Evolutionary conservation across 2,113 vertebrate species (phyloP), one percentile per base, ranked within the genome.

Genomic region (Hystrix brachyura): DNA sequence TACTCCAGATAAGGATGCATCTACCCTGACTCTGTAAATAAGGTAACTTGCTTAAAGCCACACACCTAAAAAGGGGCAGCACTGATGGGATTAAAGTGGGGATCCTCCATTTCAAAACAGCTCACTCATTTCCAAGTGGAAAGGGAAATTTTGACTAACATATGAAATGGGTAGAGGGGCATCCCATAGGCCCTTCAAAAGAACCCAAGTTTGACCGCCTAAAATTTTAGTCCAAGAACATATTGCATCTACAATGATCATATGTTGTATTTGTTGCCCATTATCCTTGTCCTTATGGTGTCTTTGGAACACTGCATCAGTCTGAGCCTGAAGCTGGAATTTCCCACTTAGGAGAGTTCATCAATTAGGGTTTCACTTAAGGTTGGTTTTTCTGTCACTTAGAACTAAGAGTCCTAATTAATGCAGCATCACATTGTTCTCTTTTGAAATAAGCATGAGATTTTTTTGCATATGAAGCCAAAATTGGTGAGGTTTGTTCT

Each of bases 371-470:
- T 81, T 76, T 90, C 72, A 76, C 34, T 74, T 85, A 69, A 86
- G 67, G 76, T 72, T n/a, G 88, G 17, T 88, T 78, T 65, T 80
- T 21, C 34, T 38, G 7, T 71, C 67, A 71, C 67, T 71, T n/a
- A 13, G 43, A 48, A 46, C 23, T 48, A 27, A 48, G 72, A 76
- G 25, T 48, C 23, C 72, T 29, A 25, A 25, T 25, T 48, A 46
- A 85, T 85, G 13, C 2, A 74, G 7, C 32, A 92, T 53, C 8
- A 76, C 5, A 38, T 53, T 90, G 23, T 62, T 96, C 34, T 81
- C 72, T 92, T 82, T 55, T 64, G 64, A 94, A 92, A 81, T 76
- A 80, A 94, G 32, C 67, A 92, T 91, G 79, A 38, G 83, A 82
- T 11, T 82, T 94, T 92, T 92, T 74, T 71, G 43, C 69, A 17